Percentiles rank a stretch among this genome's conserved stretches.
Conservation (phyloP, 1,140 invertebrate genomes). For the Drosophila bocqueti region DNA sequence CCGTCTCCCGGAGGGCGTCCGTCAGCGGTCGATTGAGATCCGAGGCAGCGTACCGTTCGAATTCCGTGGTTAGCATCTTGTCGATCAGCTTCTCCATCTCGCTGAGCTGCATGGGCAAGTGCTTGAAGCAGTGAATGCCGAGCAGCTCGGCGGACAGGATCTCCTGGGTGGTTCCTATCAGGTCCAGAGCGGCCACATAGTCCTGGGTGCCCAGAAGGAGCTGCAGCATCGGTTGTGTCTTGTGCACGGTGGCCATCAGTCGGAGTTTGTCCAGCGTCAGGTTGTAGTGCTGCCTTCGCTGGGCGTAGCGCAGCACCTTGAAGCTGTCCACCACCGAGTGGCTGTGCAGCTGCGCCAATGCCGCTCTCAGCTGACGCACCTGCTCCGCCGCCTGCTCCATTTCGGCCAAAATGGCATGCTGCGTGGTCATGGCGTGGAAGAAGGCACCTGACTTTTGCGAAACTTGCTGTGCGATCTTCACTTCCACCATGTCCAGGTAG, state of each 20-base stretch:
- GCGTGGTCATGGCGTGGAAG: conserved; percentile 98
- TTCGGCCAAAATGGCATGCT: conserved; percentile 96
- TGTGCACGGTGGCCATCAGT: conserved; percentile 97
- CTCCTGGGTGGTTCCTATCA: conserved; percentile 97
- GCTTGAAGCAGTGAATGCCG: conserved; percentile 97
- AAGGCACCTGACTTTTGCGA: conserved; percentile 97
- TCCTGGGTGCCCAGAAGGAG: conserved; percentile 97
- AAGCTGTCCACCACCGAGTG: conserved; percentile 93
- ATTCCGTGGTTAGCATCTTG: conserved; percentile 98
- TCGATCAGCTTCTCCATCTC: conserved; percentile 98
- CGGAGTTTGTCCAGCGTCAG: conserved; percentile 92
- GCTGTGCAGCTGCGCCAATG: conserved; percentile 90
- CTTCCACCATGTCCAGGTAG: conserved; percentile 97
- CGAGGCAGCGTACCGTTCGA: conserved; percentile 95
- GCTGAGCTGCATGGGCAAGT: conserved; percentile 97
- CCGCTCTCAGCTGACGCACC: conserved; percentile 90
- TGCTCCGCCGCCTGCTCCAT: conserved; percentile 93
- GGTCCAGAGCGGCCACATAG: conserved; percentile 98
- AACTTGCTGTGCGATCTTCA: conserved; percentile 97
- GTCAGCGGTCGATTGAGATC: conserved; percentile 94
- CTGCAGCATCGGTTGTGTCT: conserved; percentile 99
- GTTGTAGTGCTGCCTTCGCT: conserved; percentile 88
- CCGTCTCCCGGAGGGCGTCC: conserved; percentile 87
- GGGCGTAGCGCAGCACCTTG: conserved; percentile 90
- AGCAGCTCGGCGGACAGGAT: conserved; percentile 95